Percentiles rank a stretch among this genome's conserved stretches.
These are phyloP conservation scores for Notiomystis cincta DNA, from an alignment of 2,113 vertebrate species.

Conservation along the genomic window DNA sequence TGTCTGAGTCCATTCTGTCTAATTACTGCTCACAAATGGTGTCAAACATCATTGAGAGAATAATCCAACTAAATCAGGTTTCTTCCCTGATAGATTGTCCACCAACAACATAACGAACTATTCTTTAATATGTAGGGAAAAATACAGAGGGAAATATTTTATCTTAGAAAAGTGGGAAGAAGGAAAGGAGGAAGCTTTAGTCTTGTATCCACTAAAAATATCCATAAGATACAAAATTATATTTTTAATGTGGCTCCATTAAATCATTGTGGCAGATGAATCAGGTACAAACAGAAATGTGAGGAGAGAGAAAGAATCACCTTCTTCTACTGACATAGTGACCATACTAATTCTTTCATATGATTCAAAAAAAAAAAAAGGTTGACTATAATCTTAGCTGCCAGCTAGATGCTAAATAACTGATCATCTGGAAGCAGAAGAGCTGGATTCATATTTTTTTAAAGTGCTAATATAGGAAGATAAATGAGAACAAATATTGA, in stretches of 20 bases:
- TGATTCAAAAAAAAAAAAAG: not conserved
- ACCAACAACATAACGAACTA: not conserved
- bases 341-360: not conserved
- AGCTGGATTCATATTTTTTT: not conserved
- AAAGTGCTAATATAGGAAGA: not conserved
- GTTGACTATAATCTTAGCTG: not conserved
- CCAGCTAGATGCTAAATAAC: not conserved
- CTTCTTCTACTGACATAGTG: not conserved
- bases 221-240: not conserved
- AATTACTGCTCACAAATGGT: not conserved
- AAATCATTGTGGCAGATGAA: not conserved
- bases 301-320: not conserved
- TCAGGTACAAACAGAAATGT: not conserved
- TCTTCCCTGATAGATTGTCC: not conserved
- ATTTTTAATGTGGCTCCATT: not conserved
- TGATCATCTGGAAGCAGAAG: not conserved
- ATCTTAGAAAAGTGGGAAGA: not conserved
- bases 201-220: not conserved
- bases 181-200: not conserved
- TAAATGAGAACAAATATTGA: not conserved
- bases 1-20: not conserved
- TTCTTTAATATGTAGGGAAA: not conserved
- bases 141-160: not conserved
- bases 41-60: not conserved
- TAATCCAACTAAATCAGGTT: not conserved